A percentile compares a stretch with the other conserved stretches of the same genome.
Conservation (phyloP, 2,888 invertebrate species). For the Phanerotoma sp. region DNA sequence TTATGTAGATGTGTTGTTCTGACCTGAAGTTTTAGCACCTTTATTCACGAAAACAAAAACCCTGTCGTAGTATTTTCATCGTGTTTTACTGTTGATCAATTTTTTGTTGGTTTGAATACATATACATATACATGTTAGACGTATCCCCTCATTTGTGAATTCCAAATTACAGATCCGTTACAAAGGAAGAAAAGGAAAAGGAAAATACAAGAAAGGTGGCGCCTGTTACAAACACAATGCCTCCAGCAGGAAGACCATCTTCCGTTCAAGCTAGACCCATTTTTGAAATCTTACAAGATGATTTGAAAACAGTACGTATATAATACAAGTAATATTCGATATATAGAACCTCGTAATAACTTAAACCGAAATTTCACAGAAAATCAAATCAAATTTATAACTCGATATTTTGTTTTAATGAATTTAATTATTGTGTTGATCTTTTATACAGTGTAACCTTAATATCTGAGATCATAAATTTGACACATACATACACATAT, state of each 20-base stretch:
- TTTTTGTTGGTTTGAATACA: too few species aligned
- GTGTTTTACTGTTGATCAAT: slow-evolving; percentile 15
- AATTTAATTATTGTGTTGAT: too few species aligned
- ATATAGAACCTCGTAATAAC: too few species aligned
- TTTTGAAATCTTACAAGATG: slow-evolving; percentile 48
- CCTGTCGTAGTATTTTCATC: slow-evolving; percentile 40
- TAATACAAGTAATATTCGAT: not conserved
- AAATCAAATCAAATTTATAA: too few species aligned
- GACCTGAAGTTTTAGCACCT: slow-evolving; percentile 21
- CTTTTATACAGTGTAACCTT: too few species aligned
- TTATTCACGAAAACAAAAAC: slow-evolving; percentile 30
- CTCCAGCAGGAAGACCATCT: slow-evolving; percentile 53
- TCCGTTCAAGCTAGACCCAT: slow-evolving; percentile 53
- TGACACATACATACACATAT: too few species aligned
- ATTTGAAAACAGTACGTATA: slow-evolving; percentile 45
- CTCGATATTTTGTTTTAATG: too few species aligned
- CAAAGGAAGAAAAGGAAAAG: slow-evolving; percentile 84
- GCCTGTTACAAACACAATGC: slow-evolving; percentile 43
- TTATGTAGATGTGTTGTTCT: slow-evolving; percentile 3
- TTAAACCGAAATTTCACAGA: too few species aligned
- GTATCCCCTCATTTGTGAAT: not conserved
- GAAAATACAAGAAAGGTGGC: slow-evolving; percentile 75
- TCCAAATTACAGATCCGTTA: slow-evolving; percentile 65
- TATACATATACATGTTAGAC: too few species aligned
- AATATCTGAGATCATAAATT: too few species aligned